A percentile compares a stretch with the other conserved stretches of the same genome.
Evolutionary conservation across 2,113 vertebrate species (phyloP).

Genomic region (Equus quagga): DNA sequence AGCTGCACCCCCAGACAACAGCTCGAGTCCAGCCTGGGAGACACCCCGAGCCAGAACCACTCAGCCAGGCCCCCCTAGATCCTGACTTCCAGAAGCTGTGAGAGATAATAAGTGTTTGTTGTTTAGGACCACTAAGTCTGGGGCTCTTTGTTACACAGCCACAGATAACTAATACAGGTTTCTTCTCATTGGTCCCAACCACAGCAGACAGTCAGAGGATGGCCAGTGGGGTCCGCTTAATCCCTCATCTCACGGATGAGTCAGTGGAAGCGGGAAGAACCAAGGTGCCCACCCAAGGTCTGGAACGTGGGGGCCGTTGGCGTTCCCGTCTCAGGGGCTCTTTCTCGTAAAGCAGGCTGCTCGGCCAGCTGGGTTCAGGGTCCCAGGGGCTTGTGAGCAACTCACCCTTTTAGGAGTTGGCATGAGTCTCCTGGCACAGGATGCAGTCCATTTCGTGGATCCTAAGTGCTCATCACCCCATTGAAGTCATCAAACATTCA

Average conservation of each 20-base stretch:
- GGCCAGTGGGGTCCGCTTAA: not conserved
- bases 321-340: rapidly evolving
- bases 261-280: not conserved
- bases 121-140: not conserved
- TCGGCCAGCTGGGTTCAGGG: not conserved
- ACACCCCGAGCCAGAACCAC: not conserved
- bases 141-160: not conserved
- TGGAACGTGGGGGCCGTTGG: not conserved
- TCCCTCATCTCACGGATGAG: not conserved
- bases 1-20: not conserved
- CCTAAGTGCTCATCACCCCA: not conserved
- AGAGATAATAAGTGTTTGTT: too few relatives aligned
- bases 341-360: not conserved
- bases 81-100: not conserved
- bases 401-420: not conserved
- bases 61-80: not conserved
- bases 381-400: not conserved
- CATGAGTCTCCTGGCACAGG: not conserved
- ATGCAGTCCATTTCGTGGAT: not conserved
- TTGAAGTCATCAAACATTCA: constrained; percentile 12
- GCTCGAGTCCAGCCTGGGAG: not conserved
- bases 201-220: not conserved
- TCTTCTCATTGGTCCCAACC: not conserved
- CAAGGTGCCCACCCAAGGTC: not conserved
- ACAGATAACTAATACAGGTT: rapidly evolving